Evolutionary conservation across 2,797 vertebrate genomes (phyloP).

Genomic region (Discoglossus pictus): DNA sequence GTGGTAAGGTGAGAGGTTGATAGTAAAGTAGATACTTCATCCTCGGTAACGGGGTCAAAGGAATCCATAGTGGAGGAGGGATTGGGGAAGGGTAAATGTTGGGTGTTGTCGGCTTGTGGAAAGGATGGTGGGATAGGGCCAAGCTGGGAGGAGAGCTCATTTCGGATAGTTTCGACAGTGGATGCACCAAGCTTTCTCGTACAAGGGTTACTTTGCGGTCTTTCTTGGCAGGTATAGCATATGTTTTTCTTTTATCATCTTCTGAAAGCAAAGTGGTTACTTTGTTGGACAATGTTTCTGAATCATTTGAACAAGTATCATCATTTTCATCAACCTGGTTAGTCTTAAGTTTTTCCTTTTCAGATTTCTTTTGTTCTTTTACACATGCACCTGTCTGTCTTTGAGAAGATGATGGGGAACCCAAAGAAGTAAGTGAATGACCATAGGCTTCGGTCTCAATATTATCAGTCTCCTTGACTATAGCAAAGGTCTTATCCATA

Average conservation of each 20-base stretch:
- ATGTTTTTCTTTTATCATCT: slow-evolving; percentile 8
- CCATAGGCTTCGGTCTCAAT: no score
- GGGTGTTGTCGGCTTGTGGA: no score
- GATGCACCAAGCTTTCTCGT: slow-evolving; percentile 13
- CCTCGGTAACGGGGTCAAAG: no score
- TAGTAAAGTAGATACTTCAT: no score
- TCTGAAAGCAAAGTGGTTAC: neutral
- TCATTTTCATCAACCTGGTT: neutral
- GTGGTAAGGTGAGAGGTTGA: no score
- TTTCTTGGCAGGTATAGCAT: neutral
- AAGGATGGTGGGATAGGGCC: no score
- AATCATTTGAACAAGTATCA: neutral
- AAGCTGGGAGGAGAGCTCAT: no score
- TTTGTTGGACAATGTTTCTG: neutral
- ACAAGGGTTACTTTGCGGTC: slow-evolving; percentile 10
- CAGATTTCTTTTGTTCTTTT: neutral
- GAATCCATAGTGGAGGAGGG: no score
- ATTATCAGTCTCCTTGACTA: neutral
- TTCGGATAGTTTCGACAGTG: slow-evolving; percentile 21
- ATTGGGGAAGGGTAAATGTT: no score
- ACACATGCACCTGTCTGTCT: neutral
- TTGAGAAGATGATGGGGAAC: neutral
- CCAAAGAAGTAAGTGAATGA: neutral
- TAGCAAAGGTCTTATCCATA: neutral
- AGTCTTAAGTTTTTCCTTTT: neutral